Evolutionary conservation across 2,113 vertebrate species (phyloP).

Genomic region (Dermatemys mawii): DNA sequence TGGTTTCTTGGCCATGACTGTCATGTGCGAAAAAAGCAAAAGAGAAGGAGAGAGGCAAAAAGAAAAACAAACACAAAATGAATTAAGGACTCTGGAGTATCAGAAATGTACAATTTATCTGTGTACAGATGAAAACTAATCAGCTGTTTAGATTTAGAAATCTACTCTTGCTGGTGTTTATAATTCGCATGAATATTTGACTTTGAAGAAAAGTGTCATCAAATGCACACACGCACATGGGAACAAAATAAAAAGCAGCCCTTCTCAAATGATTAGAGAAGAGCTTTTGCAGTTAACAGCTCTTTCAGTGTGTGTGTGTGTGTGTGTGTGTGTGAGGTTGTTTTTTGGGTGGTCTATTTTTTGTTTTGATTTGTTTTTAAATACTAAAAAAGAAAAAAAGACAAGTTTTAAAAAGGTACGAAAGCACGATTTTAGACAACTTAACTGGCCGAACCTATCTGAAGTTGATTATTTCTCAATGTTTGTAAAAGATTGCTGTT

Average conservation of each 20-base stretch:
- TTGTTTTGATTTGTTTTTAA: conserved; percentile 81
- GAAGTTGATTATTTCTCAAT: conserved; percentile 84
- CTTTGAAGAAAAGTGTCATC: conserved; percentile 82
- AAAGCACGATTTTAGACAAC: conserved; percentile 86
- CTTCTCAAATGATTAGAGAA: no score
- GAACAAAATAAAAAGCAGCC: conserved; percentile 69
- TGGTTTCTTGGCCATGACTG: conserved; percentile 72
- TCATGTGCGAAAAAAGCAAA: conserved; percentile 60
- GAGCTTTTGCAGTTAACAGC: conserved; percentile 81
- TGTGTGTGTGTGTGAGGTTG: conserved; percentile 59
- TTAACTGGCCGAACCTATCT: conserved; percentile 82
- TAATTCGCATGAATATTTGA: conserved; percentile 93
- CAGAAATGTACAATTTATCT: conserved; percentile 81
- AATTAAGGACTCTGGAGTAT: conserved; percentile 74
- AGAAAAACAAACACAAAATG: conserved; percentile 37
- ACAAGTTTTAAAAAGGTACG: conserved; percentile 84
- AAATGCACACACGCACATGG: conserved; percentile 78
- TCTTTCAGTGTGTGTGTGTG: conserved; percentile 60
- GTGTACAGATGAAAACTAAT: conserved; percentile 86
- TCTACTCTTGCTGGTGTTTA: conserved; percentile 88
- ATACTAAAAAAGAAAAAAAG: conserved; percentile 81
- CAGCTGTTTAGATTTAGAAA: conserved; percentile 92
- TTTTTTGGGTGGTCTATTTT: conserved; percentile 68
- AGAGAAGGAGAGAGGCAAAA: conserved; percentile 19
- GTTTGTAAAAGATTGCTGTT: conserved; percentile 85